Base-by-base conservation (phyloP, 2,888 invertebrate species). In the Altica lythri region DNA sequence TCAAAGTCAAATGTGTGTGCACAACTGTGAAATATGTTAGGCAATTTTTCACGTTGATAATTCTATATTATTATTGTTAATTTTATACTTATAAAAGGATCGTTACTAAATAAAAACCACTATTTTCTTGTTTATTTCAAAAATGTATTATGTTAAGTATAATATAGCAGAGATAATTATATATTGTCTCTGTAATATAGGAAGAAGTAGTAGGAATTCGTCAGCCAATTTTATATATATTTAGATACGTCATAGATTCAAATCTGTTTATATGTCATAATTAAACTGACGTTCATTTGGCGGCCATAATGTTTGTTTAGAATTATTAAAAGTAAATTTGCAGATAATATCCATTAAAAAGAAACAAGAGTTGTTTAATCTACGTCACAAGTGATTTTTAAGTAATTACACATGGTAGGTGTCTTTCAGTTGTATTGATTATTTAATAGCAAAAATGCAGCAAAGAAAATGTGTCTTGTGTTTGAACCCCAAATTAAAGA, bases 401-500 rank as follows among this genome's bases (percentile, higher is more conserved):
- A 40, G 16, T 10, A 32, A 40, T 40, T 27, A 32, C 48, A 49
- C 48, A 49, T 49, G 48, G 48, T 49, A 49, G 48, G 48, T 49
- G 40, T 25, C 14, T 30, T 40, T 49, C 10, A 35, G 35, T 46
- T 35, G 46, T 46, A 30, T 14, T 22, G 32, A 30, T 32, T 29
- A 6, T 38, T 10, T 42, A 40, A 44, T 32, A 52, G 57, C 13
- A 53, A 59, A 18, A 42, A 63, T 61, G 61, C 49, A 55, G 19
- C 56, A 55, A 45, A 53, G 43, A 55, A 58, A 57, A 56, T 55
- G 43, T 42, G 55, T 46, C 13, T 25, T 43, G 38, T 57, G 60
- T 45, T 44, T 55, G 19, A 53, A 19, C 48, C 51, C 59, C 32
- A 53, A 57, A 59, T 49, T 52, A 30, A 64, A 59, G 53, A 54